Evolutionary conservation across 2,113 vertebrate genomes (phyloP).

Genomic region (Cyprichromis sp.): DNA sequence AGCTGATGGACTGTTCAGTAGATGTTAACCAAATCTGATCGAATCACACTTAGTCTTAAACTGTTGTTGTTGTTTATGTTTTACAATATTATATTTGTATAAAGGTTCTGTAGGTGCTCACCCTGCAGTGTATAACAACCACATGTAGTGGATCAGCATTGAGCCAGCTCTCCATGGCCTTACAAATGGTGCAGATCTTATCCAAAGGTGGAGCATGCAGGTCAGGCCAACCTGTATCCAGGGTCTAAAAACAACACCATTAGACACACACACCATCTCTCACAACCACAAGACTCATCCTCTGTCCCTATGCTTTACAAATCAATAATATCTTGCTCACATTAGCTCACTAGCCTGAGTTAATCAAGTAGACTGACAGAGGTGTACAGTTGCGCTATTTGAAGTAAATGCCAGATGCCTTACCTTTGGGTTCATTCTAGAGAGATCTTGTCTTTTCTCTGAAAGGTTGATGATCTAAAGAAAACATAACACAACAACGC

Average conservation of each 20-base stretch:
- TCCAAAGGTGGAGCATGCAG: constrained; percentile 90
- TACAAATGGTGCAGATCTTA: constrained; percentile 94
- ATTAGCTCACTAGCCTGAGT: neutral
- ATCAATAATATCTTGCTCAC: neutral
- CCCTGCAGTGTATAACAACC: constrained; percentile 91
- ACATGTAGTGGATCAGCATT: constrained; percentile 83
- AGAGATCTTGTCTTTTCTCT: constrained; percentile 85
- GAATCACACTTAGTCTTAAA: neutral
- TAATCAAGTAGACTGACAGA: neutral
- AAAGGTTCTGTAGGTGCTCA: constrained; percentile 56
- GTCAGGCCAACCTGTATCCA: constrained; percentile 94
- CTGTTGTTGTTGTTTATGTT: neutral
- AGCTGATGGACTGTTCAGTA: neutral
- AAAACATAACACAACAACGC: constrained; percentile 9
- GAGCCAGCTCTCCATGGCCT: constrained; percentile 95
- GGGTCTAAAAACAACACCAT: constrained; percentile 69
- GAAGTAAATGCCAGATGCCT: neutral
- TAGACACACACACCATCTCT: neutral
- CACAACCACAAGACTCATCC: neutral
- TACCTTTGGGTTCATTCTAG: constrained; percentile 94
- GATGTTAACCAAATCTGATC: neutral
- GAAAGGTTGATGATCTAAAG: constrained; percentile 91
- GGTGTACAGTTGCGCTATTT: neutral
- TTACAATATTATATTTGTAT: neutral
- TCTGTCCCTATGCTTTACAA: neutral